phyloP scores from a whole-genome alignment of 2,797 vertebrate species.

The Girardinus metallicus region DNA sequence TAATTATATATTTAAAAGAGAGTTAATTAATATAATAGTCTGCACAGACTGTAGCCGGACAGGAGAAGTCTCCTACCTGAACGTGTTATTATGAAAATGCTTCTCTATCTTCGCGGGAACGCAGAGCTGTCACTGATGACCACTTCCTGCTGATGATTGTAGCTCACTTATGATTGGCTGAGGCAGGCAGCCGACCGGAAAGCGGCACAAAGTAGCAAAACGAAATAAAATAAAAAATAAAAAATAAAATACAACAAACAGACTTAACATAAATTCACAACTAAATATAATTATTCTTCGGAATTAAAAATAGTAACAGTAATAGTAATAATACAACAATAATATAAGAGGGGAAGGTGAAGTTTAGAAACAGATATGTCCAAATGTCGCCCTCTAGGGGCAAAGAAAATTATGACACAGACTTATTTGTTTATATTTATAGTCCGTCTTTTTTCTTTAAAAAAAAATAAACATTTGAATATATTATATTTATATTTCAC shows the following conservation, averaged over 20 bases:
- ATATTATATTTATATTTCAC: not conserved
- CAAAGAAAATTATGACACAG: not conserved
- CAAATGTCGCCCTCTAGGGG: slow-evolving; percentile 14
- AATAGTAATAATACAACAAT: too few relatives aligned
- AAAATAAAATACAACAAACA: not conserved
- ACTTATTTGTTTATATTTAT: not conserved
- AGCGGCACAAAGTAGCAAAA: not conserved
- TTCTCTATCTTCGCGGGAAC: slow-evolving; percentile 64
- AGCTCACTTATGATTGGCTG: slow-evolving; percentile 58
- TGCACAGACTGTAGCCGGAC: rapidly evolving
- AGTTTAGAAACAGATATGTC: too few relatives aligned
- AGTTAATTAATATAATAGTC: rapidly evolving
- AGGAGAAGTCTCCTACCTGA: slow-evolving; percentile 5
- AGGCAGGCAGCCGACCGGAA: not conserved
- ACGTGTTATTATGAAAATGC: rapidly evolving
- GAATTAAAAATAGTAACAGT: not conserved
- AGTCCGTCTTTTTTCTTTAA: not conserved
- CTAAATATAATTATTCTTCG: not conserved
- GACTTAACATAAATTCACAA: not conserved
- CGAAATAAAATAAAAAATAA: not conserved
- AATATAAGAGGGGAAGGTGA: not conserved
- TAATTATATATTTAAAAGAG: rapidly evolving
- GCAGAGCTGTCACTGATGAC: slow-evolving; percentile 21
- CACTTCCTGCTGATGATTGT: slow-evolving; percentile 52
- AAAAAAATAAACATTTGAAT: not conserved